phyloP scores from a whole-genome alignment of 2,888 invertebrate species.

The Diloba caeruleocephala region DNA sequence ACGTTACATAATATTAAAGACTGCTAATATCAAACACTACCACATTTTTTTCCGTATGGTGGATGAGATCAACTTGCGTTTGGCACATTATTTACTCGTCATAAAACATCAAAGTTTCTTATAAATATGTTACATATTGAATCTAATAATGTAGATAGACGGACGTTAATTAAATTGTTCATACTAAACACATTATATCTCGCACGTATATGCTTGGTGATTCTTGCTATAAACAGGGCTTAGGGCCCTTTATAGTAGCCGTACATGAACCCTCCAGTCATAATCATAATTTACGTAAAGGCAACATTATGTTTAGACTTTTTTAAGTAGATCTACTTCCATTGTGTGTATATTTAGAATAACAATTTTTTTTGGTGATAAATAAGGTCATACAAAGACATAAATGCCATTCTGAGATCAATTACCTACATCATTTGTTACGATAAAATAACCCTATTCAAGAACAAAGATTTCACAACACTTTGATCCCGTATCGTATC shows the following conservation, averaged over 20 bases:
- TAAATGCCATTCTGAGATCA: no score
- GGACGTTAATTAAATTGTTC: conserved; percentile 25
- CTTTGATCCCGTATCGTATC: conserved; percentile 26
- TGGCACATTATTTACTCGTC: conserved; percentile 41
- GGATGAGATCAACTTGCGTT: conserved; percentile 30
- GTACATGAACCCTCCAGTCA: neutral
- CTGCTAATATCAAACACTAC: conserved; percentile 14
- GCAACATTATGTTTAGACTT: neutral
- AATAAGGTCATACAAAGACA: no score
- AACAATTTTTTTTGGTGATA: no score
- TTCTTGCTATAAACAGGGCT: conserved; percentile 8
- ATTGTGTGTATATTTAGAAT: no score
- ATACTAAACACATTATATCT: conserved; percentile 22
- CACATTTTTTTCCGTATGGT: conserved; percentile 11
- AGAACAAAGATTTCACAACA: conserved; percentile 8
- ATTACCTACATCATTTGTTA: no score
- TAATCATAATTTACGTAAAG: conserved; percentile 9
- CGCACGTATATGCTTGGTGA: neutral
- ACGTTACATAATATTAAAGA: conserved; percentile 9
- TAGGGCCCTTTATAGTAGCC: neutral
- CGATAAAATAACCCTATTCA: neutral
- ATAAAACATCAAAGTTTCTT: conserved; percentile 41
- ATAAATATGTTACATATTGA: conserved; percentile 15
- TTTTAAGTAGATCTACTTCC: no score
- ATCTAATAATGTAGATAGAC: neutral